phyloP scores from a whole-genome alignment of 2,888 invertebrate species.

The Atethmia centrago region DNA sequence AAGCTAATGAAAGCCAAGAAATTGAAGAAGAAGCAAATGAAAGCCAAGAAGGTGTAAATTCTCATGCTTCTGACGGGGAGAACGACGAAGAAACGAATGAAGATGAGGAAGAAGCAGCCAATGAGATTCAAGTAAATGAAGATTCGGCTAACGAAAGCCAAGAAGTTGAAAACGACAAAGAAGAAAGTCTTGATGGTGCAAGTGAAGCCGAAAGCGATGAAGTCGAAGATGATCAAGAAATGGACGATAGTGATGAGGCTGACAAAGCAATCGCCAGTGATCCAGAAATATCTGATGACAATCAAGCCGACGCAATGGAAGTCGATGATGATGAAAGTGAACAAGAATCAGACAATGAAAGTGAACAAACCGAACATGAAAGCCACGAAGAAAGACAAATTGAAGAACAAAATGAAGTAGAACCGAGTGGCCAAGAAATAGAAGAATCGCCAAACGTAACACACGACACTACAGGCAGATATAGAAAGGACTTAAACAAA shows the following conservation, averaged over 20 bases:
- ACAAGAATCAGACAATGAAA: conserved; percentile 33
- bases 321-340: conserved; percentile 44
- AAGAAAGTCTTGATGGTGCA: conserved; percentile 15
- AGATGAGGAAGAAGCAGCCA: conserved; percentile 20
- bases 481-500: conserved; percentile 65
- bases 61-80: neutral
- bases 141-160: conserved; percentile 41
- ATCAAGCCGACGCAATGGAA: conserved; percentile 52
- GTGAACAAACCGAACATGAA: conserved; percentile 23
- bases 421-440: conserved; percentile 54
- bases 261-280: conserved; percentile 50
- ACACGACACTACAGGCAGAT: conserved; percentile 75
- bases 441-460: conserved; percentile 68
- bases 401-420: conserved; percentile 37
- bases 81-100: conserved; percentile 33
- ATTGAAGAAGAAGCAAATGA: conserved; percentile 11
- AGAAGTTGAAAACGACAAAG: conserved; percentile 40
- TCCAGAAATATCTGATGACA: conserved; percentile 58
- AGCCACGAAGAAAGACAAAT: conserved; percentile 21
- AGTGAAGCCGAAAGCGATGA: conserved; percentile 46
- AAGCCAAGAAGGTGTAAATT: conserved; percentile 6
- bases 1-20: conserved; percentile 39
- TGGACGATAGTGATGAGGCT: conserved; percentile 50
- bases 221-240: conserved; percentile 55
- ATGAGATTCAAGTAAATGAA: conserved; percentile 21